Conservation (phyloP, 23 tunicate species). For the Oikopleura dioica region DNA sequence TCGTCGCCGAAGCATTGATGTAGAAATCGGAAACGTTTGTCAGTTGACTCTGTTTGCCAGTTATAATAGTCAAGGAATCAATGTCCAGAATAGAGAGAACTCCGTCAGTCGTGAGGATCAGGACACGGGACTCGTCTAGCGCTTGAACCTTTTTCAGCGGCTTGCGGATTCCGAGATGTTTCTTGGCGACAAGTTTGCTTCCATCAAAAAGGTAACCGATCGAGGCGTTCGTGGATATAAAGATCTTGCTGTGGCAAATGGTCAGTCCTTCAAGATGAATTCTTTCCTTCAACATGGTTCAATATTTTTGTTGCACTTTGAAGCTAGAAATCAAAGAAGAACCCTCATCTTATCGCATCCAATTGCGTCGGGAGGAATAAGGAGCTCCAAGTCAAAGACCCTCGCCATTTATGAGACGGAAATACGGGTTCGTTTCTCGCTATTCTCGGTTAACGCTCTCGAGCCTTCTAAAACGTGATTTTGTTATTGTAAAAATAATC, state of each 20-base stretch:
- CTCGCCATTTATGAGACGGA: not conserved
- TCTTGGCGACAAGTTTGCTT: too few relatives aligned
- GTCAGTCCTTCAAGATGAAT: not conserved
- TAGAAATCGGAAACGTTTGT: not conserved
- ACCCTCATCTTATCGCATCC: not conserved
- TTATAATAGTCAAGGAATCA: not conserved
- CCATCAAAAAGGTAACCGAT: not conserved
- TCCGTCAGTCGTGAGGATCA: not conserved
- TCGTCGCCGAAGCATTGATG: not conserved
- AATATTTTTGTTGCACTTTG: not conserved
- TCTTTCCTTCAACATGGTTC: not conserved
- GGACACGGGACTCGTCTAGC: not conserved
- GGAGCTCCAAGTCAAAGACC: not conserved
- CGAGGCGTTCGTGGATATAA: not conserved
- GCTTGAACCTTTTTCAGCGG: not conserved
- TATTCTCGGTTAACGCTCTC: too few relatives aligned
- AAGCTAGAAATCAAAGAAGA: not conserved
- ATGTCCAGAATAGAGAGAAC: not conserved
- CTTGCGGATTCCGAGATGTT: not conserved
- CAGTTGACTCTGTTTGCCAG: constrained; percentile 1
- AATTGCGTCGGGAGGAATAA: not conserved
- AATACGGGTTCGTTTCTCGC: too few relatives aligned
- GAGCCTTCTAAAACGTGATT: too few relatives aligned
- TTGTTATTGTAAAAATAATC: too few relatives aligned
- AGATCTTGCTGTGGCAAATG: not conserved